A percentile compares a stretch with the other conserved stretches of the same genome.
Conservation (phyloP, 1,140 invertebrate species). For the Holotrichia oblita region DNA sequence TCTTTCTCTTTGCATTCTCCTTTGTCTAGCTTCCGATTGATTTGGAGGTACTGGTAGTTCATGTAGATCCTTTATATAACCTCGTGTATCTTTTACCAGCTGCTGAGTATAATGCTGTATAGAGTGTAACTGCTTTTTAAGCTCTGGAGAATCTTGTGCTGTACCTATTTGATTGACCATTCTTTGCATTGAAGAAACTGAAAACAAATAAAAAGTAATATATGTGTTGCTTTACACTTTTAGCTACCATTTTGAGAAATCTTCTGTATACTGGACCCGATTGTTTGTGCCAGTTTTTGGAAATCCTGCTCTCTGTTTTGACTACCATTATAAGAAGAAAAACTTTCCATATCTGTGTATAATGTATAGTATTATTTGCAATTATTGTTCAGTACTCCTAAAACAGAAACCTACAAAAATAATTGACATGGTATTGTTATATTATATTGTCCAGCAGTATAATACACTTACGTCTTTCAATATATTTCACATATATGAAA, state of each 20-base stretch:
- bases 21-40: slow-evolving; percentile 76
- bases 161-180: slow-evolving; percentile 94
- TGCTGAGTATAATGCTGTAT: slow-evolving; percentile 96
- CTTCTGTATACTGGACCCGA: slow-evolving; percentile 92
- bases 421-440: not conserved
- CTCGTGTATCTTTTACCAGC: slow-evolving; percentile 92
- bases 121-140: slow-evolving; percentile 88
- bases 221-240: not conserved
- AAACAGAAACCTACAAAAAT: not conserved
- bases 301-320: slow-evolving; percentile 77
- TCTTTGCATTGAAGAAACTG: slow-evolving; percentile 93
- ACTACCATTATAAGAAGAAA: slow-evolving; percentile 70
- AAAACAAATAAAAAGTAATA: slow-evolving; percentile 55
- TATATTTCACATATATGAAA: not conserved
- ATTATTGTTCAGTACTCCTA: not conserved
- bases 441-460: not conserved
- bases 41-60: slow-evolving; percentile 65
- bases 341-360: slow-evolving; percentile 57
- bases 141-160: slow-evolving; percentile 86
- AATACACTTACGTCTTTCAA: not conserved
- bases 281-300: slow-evolving; percentile 81
- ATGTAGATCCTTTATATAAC: slow-evolving; percentile 83
- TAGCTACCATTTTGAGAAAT: slow-evolving; percentile 94
- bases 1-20: slow-evolving; percentile 90
- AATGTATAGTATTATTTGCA: not conserved